Base-by-base conservation (phyloP, 2,797 vertebrate species). In the Poeciliopsis paucimaculata region DNA sequence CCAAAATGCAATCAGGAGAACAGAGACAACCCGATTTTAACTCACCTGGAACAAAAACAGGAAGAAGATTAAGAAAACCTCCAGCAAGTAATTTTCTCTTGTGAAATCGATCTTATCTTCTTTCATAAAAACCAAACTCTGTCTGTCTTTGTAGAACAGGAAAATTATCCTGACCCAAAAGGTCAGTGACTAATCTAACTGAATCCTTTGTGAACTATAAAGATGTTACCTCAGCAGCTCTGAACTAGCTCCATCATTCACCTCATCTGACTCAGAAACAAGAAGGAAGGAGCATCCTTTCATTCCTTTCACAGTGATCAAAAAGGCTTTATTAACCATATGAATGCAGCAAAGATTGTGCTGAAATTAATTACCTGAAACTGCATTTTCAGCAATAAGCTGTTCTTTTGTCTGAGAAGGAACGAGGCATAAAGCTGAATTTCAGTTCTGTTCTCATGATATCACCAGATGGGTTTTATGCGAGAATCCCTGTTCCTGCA, bases 371-470 rank as follows among this genome's bases (percentile, higher is more conserved):
- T 47, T 45, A 1, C 11, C 64, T 41, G 79, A 84, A 79, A 76
- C 62, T 85, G 82, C 78, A 77, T 85, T 72, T 84, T 60, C 80
- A 43, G 53, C 77, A 80, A 13, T 53, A 77, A 85, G 73, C 72
- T 80, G 70, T 81, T 77, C 51, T 79, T 72, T 39, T 77, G 43
- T 49, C 62, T 18, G n/a, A 72, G 34, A 81, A 83, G 60, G 43
- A 89, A 80, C 41, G 70, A 78, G 66, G 28, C 75, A 76, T 83
- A 88, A 89, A 90, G 88, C 76, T 76, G 13, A 66, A 13, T 77
- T 89, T 88, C 89, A 87, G 34, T 81, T 89, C 80, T 87, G 57
- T 83, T 80, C 73, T 87, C 78, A 70, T 81, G 79, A 81, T 85
- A 88, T 83, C 16, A 77, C 84, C 71, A 78, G 81, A 73, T 71